Conservation (phyloP, 1,140 invertebrate genomes). For the Stenopsyche tienmushanensis region DNA sequence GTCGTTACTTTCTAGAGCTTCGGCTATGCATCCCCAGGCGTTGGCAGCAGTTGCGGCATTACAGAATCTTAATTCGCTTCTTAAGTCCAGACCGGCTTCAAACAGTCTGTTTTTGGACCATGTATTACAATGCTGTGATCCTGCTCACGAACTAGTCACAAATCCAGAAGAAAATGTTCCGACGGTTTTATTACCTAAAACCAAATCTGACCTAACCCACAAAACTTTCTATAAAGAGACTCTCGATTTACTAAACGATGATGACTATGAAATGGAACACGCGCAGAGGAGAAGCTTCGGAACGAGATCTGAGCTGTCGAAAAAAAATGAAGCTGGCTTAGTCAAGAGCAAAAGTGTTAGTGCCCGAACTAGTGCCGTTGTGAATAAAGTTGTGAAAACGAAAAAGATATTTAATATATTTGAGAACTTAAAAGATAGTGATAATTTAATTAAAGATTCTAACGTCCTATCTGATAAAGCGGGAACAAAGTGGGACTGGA, state of each 20-base stretch:
- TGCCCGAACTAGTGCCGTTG: conserved; percentile 49
- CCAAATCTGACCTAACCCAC: background rate
- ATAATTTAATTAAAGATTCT: conserved; percentile 70
- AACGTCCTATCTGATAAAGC: conserved; percentile 73
- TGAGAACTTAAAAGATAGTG: conserved; percentile 56
- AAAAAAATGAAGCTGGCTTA: conserved; percentile 50
- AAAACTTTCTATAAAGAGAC: conserved; percentile 42
- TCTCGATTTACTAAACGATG: conserved; percentile 51
- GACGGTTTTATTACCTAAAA: conserved; percentile 30
- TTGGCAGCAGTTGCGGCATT: conserved; percentile 78
- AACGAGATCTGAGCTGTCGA: conserved; percentile 47
- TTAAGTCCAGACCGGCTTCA: conserved; percentile 74
- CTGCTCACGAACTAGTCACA: conserved; percentile 44
- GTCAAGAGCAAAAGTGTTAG: conserved; percentile 56
- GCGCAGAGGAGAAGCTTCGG: conserved; percentile 52
- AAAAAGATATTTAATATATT: conserved; percentile 53
- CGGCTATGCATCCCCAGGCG: conserved; percentile 74
- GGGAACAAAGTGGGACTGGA: conserved; percentile 81
- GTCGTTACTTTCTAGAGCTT: conserved; percentile 74
- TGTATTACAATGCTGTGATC: conserved; percentile 62
- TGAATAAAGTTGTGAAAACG: conserved; percentile 51
- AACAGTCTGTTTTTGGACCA: conserved; percentile 83
- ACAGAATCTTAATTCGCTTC: conserved; percentile 73
- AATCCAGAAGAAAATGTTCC: conserved; percentile 38
- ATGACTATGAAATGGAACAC: conserved; percentile 48